Percentiles rank a stretch among this genome's conserved stretches.
Evolutionary conservation across 1,140 invertebrate species (phyloP).

Genomic region (Leptestheria dahalacensis): DNA sequence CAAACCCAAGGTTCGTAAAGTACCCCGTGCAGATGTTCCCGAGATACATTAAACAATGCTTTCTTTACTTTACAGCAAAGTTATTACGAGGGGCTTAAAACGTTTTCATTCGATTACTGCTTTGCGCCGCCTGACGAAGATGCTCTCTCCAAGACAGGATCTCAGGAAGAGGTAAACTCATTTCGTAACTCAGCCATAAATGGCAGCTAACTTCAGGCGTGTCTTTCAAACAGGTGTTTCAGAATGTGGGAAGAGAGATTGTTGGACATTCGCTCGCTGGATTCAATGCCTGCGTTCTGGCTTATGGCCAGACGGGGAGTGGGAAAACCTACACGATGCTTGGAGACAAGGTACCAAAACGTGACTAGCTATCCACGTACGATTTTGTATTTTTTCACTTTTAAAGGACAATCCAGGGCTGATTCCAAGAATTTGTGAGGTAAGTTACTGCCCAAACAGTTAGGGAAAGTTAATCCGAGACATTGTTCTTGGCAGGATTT

Average conservation of each 20-base stretch:
- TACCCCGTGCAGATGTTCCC: too few species aligned
- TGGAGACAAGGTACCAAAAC: conserved; percentile 45
- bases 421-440: conserved; percentile 73
- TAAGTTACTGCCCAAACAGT: too few species aligned
- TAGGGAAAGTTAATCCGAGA: too few species aligned
- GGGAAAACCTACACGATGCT: conserved; percentile 99
- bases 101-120: conserved; percentile 80
- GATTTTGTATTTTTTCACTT: too few species aligned
- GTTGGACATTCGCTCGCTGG: conserved; percentile 88
- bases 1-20: too few species aligned
- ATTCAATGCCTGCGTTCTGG: conserved; percentile 96
- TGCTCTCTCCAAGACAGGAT: conserved; percentile 53
- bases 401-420: conserved; percentile 41
- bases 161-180: conserved; percentile 57
- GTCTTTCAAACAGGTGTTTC: conserved; percentile 49
- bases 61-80: too few species aligned
- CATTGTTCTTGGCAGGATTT: neutral
- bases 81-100: too few species aligned
- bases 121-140: conserved; percentile 74
- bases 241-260: conserved; percentile 73
- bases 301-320: conserved; percentile 86
- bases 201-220: neutral
- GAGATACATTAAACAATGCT: too few species aligned
- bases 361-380: too few species aligned
- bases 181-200: neutral